Evolutionary conservation across 2,113 vertebrate species (phyloP), one percentile per base, ranked within the genome.

Genomic region (Trochalopteron elliotii): DNA sequence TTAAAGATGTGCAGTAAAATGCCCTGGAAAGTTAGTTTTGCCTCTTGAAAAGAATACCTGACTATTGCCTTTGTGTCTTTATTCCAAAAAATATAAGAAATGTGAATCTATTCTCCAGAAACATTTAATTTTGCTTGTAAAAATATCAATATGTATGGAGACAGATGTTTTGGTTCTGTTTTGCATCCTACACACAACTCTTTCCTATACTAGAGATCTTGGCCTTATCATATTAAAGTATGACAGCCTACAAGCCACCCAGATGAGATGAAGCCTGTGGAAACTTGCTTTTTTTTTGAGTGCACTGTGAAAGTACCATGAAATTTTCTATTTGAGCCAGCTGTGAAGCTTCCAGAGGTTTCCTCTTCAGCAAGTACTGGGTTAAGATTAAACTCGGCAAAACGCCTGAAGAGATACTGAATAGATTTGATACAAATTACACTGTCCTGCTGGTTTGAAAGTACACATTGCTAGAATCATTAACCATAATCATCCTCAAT

Each of bases 361-460:
- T 96, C 72, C 85, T 95, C 84, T 93, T 31, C 76, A 97, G 89
- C 87, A 96, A 97, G 60, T 55, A 56, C 60, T 87, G 76, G 87
- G 81, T 94, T 96, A 93, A 97, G 96, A 97, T 95, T 95, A 97
- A 97, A 96, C 80, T 81, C 97, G 89, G 96, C 97, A 97, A 97
- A 97, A 95, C 93, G 98, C 98, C 98, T 98, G 96, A 98, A 97
- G 98, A 98, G 98, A 97, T 94, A 90, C 96, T 97, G 98, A 98
- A 98, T 98, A 98, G 93, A 94, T 98, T 98, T 98, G 98, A 98
- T 98, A 98, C 97, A 98, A 98, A 99, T 98, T 98, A 96, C 96
- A 97, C 97, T 97, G 98, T 98, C 98, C 98, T 98, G 97, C 98
- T 98, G 97, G 90, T 97, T 97, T 97, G 98, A 98, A 98, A 98